Percentiles rank a stretch among this genome's conserved stretches.
phyloP scores from a whole-genome alignment of 2,113 vertebrate genomes.

The Columbina picui region DNA sequence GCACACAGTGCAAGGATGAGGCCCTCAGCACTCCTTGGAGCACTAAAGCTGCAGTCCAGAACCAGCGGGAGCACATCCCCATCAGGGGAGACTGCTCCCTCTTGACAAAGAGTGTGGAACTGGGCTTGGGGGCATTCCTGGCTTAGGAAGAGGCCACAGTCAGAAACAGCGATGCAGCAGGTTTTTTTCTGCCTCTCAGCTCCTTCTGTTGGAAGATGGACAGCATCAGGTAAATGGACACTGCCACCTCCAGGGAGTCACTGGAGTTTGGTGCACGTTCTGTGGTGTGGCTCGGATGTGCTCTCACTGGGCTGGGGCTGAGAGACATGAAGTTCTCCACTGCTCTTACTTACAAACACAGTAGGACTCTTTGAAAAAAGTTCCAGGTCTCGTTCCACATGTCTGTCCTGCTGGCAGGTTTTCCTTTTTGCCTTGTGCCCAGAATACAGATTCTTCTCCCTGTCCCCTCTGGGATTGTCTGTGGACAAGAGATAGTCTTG shows the following conservation, averaged over 20 bases:
- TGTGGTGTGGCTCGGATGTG: constrained; percentile 45
- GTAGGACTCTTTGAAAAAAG: constrained; percentile 72
- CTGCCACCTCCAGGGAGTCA: neutral
- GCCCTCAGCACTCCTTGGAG: neutral
- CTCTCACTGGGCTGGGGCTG: neutral
- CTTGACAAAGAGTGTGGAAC: neutral
- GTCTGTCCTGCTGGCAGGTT: constrained; percentile 5
- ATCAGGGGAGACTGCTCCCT: too few species aligned
- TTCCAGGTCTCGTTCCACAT: constrained; percentile 61
- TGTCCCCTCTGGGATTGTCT: neutral
- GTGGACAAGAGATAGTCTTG: neutral
- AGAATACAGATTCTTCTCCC: constrained; percentile 48
- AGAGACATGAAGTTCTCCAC: constrained; percentile 64
- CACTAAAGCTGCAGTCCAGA: neutral
- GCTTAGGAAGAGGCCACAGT: neutral
- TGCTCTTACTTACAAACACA: constrained; percentile 84
- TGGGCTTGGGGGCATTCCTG: neutral
- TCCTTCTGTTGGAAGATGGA: neutral
- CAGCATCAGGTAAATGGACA: neutral
- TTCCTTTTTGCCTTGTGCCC: constrained; percentile 76
- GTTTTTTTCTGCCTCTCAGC: neutral
- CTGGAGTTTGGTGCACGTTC: constrained; percentile 56
- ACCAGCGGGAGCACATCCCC: neutral
- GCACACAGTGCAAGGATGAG: neutral
- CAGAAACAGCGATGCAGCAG: neutral